These are phyloP conservation scores for Apis cerana DNA, from an alignment of 1,140 invertebrate species.

Conservation along the genomic window DNA sequence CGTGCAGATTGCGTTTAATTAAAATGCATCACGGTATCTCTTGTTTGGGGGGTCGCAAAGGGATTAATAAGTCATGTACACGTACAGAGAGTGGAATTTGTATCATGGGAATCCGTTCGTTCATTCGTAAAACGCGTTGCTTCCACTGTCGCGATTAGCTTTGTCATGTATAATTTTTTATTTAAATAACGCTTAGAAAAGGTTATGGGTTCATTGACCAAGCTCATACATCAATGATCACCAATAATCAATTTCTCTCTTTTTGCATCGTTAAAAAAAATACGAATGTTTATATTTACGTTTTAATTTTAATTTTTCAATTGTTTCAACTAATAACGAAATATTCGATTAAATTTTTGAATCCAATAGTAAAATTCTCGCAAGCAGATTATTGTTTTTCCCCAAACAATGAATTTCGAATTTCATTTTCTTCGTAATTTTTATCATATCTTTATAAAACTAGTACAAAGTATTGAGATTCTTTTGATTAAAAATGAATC, in stretches of 20 bases:
- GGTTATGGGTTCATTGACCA: not conserved
- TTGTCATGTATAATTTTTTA: conserved; percentile 2
- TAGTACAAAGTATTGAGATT: too few relatives aligned
- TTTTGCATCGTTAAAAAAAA: not conserved
- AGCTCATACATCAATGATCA: not conserved
- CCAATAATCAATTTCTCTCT: not conserved
- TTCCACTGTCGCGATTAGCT: not conserved
- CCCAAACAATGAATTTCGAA: too few relatives aligned
- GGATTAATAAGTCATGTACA: conserved; percentile 65
- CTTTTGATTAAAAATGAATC: too few relatives aligned
- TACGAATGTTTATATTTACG: not conserved
- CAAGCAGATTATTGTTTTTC: too few relatives aligned
- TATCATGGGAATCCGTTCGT: not conserved
- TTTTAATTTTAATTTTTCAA: not conserved
- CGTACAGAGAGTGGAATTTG: conserved; percentile 20
- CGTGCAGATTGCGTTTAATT: conserved; percentile 64
- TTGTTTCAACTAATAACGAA: too few relatives aligned
- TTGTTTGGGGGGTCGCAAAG: conserved; percentile 53
- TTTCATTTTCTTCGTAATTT: too few relatives aligned
- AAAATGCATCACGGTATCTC: conserved; percentile 60
- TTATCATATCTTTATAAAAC: too few relatives aligned
- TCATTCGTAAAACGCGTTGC: conserved; percentile 47
- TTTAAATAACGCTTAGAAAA: not conserved
- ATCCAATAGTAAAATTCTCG: too few relatives aligned
- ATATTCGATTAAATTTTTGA: too few relatives aligned